These are phyloP conservation scores for Gymnosoma rotundatum DNA, from an alignment of 2,888 invertebrate genomes.

Conservation along the genomic window DNA sequence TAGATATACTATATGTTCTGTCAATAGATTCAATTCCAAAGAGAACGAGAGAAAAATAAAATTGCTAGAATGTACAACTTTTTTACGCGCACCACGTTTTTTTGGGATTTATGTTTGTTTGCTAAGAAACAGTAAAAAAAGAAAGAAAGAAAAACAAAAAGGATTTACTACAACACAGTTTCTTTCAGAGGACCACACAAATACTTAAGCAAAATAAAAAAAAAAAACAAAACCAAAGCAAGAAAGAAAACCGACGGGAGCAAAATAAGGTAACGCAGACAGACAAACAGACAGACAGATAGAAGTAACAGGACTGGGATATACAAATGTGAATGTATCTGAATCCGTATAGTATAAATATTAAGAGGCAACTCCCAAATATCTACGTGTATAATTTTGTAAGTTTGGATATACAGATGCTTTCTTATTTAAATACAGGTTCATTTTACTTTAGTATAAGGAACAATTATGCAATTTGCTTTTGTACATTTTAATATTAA, in stretches of 20 bases:
- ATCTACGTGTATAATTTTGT: background rate
- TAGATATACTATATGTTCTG: conserved; percentile 66
- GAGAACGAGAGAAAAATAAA: conserved; percentile 31
- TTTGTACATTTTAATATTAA: conserved; percentile 18
- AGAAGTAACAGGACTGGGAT: background rate
- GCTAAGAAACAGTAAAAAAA: conserved; percentile 11
- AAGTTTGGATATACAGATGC: background rate
- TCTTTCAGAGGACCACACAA: conserved; percentile 41
- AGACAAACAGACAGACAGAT: background rate
- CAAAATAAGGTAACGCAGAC: conserved; percentile 8
- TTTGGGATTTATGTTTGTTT: conserved; percentile 51
- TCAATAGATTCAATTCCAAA: conserved; percentile 25
- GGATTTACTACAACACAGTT: conserved; percentile 65
- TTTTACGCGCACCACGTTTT: conserved; percentile 70
- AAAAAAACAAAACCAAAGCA: background rate
- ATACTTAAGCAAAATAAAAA: conserved; percentile 16
- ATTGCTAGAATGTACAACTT: conserved; percentile 16
- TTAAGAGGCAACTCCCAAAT: conserved; percentile 64
- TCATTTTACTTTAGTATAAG: background rate
- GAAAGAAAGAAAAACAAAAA: background rate
- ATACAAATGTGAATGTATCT: conserved; percentile 32
- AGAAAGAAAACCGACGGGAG: background rate
- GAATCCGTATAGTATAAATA: conserved; percentile 17
- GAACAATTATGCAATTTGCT: conserved; percentile 32
- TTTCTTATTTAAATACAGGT: background rate